Evolutionary conservation across 2,888 invertebrate genomes (phyloP).

Genomic region (Amiota communis): DNA sequence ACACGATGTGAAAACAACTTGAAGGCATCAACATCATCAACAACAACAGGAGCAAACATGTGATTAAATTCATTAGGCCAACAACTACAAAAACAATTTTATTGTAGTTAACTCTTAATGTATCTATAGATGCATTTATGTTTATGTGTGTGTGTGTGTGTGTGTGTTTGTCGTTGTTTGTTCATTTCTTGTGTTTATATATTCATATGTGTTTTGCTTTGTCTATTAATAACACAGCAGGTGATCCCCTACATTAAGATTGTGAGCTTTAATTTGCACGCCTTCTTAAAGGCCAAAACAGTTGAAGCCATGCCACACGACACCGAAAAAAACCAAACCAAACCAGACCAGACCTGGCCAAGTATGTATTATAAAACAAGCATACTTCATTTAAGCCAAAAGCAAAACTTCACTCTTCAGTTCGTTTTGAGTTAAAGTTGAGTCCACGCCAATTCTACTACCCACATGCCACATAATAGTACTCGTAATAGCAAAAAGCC

Average conservation of each 20-base stretch:
- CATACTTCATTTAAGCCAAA: not conserved
- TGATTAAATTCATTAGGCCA: slow-evolving; percentile 16
- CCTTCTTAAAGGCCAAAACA: slow-evolving; percentile 18
- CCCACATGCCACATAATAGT: not conserved
- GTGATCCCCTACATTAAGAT: slow-evolving; percentile 42
- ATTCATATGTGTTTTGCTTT: slow-evolving; percentile 24
- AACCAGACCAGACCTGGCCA: slow-evolving; percentile 8
- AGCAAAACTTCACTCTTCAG: slow-evolving; percentile 4
- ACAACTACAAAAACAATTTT: not conserved
- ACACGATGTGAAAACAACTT: too few relatives aligned
- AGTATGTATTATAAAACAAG: slow-evolving; percentile 3
- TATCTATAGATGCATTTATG: too few relatives aligned
- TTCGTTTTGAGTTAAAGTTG: not conserved
- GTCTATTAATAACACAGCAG: slow-evolving; percentile 56
- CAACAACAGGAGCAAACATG: not conserved
- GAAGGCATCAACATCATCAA: too few relatives aligned
- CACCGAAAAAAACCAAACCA: too few relatives aligned
- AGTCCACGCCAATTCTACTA: slow-evolving; percentile 10
- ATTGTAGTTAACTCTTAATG: too few relatives aligned
- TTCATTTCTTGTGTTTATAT: slow-evolving; percentile 15
- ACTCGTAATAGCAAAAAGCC: too few relatives aligned
- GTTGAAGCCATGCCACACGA: too few relatives aligned
- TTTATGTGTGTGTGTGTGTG: not conserved
- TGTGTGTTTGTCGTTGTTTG: not conserved
- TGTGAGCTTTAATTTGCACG: slow-evolving; percentile 27